A percentile compares a stretch with the other conserved stretches of the same genome.
Conservation (phyloP, 1,140 invertebrate species). For the Platyscapa corneri region DNA sequence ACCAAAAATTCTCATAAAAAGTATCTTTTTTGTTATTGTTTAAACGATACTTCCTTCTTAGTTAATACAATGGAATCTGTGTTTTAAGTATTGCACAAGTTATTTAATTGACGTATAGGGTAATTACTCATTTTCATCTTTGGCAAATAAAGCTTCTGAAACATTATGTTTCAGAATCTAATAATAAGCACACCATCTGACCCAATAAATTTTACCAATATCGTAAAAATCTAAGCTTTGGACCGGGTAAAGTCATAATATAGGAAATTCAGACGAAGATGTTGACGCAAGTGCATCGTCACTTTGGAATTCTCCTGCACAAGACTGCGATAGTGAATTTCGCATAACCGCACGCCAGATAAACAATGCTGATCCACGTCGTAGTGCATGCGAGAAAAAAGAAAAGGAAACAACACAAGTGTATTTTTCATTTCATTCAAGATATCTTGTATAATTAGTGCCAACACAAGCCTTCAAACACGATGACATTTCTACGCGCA, state of each 20-base stretch:
- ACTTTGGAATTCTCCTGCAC: background rate
- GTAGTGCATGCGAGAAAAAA: background rate
- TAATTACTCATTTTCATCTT: background rate
- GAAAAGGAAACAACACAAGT: background rate
- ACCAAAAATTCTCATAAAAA: too few species aligned
- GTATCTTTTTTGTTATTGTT: too few species aligned
- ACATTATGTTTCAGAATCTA: background rate
- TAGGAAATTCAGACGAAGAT: background rate
- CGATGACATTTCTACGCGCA: conserved; percentile 13
- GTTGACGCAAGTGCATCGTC: background rate
- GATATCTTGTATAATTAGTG: conserved; percentile 16
- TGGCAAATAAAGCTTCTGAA: background rate
- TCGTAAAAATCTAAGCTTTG: background rate
- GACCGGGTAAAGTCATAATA: background rate
- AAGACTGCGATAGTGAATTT: background rate
- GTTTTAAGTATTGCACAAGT: background rate
- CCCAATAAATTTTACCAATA: background rate
- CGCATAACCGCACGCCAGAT: too few species aligned
- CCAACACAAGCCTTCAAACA: background rate
- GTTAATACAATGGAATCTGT: background rate
- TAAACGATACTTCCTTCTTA: too few species aligned
- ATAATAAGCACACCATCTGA: background rate
- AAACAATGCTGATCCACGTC: background rate
- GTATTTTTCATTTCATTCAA: conserved; percentile 19
- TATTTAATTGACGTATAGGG: background rate